Evolutionary conservation across 2,888 invertebrate genomes (phyloP), one percentile per base, ranked within the genome.

Genomic region (Anticlea derivata): DNA sequence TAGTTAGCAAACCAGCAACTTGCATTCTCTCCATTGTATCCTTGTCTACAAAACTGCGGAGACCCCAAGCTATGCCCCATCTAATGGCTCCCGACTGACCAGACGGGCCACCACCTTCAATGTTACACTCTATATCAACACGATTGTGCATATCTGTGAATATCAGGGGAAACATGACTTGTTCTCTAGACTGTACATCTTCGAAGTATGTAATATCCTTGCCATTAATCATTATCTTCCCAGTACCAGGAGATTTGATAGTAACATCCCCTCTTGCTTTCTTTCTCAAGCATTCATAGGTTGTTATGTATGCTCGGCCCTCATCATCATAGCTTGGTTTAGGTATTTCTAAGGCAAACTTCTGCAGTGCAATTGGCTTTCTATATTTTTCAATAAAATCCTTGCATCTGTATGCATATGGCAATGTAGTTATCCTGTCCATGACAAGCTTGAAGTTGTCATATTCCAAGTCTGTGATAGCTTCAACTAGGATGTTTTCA

Each of bases 31-130:
- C 95, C 45, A 95, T 82, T 87, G 93, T 94, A 10, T 94, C 93
- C 51, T 91, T 80, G 63, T 95, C 94, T 10, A 98, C 94, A 87
- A 98, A 97, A 77, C 96, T 95, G 45, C 95, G 92, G 44, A 98
- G 87, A 13, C 95, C 94, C 92, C 93, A 93, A n/a, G 98, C 92
- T 50, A 98, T 94, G 13, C 96, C 98, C 93, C 95, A 95, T 54
- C 98, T 93, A 50, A 98, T 92, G 39, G 97, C 97, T 27, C 97
- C 97, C n/a, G 98, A 93, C 83, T 97, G 96, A 0, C 96, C 95
- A 8, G 95, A 93, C 24, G 92, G 88, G 7, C 97, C 97, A 26
- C 95, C 95, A 26, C 93, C 93, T 63, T 85, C 91, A 24, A 96
- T 92, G 65, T 93, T 92, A 31, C 96, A 97, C 74, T 95, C 96